Evolutionary conservation across 2,888 invertebrate species (phyloP).

Genomic region (Alloscopus bannaensis): DNA sequence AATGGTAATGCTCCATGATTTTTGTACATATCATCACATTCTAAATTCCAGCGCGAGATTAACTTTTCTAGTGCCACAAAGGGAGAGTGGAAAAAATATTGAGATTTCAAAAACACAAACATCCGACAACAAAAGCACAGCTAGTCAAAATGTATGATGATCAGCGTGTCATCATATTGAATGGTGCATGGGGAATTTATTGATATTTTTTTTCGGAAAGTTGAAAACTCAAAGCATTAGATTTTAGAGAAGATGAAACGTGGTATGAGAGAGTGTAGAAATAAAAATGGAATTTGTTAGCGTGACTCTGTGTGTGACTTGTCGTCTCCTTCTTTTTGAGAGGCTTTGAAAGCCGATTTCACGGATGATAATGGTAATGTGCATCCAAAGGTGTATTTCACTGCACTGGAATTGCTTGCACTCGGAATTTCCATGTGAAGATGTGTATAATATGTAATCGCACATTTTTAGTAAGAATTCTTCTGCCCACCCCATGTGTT

Average conservation of each 20-base stretch:
- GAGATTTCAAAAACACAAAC: constrained; percentile 6
- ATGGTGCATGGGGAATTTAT: constrained; percentile 53
- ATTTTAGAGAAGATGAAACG: constrained; percentile 18
- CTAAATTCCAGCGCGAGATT: not conserved
- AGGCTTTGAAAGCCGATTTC: constrained; percentile 70
- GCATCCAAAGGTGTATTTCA: not conserved
- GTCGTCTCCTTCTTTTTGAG: constrained; percentile 42
- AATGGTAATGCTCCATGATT: not conserved
- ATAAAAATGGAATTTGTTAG: constrained; percentile 20
- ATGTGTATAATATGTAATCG: not conserved
- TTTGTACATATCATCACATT: not conserved
- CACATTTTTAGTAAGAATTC: not conserved
- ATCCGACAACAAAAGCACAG: constrained; percentile 29
- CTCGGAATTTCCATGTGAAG: constrained; percentile 1
- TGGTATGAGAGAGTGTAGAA: constrained; percentile 4
- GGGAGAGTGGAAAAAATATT: not conserved
- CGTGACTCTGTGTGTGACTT: constrained; percentile 53
- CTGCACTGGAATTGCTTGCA: not conserved
- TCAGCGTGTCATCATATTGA: constrained; percentile 35
- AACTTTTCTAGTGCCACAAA: not conserved
- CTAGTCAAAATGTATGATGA: constrained; percentile 6
- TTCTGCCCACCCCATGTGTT: not conserved
- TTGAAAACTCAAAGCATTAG: constrained; percentile 31
- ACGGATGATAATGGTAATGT: constrained; percentile 70
- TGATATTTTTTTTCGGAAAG: constrained; percentile 53